A percentile compares a stretch with the other conserved stretches of the same genome.
These are phyloP conservation scores for Drosophila carrolli DNA, from an alignment of 1,140 invertebrate species.

Conservation along the genomic window DNA sequence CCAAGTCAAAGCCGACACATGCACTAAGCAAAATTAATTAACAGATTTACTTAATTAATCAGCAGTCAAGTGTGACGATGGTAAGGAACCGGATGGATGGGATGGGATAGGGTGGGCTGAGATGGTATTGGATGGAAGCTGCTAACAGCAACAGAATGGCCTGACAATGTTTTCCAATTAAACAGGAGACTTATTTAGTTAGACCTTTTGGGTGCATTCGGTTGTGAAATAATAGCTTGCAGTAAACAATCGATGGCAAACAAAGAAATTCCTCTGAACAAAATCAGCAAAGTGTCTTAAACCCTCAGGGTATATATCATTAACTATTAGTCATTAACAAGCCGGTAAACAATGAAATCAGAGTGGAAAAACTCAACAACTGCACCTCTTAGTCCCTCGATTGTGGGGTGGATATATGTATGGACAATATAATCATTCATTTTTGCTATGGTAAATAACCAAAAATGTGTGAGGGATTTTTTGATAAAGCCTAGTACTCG, in stretches of 20 bases:
- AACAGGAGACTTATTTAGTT: slow-evolving; percentile 14
- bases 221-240: slow-evolving; percentile 57
- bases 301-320: background rate
- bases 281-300: background rate
- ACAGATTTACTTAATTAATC: slow-evolving; percentile 79
- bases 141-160: slow-evolving; percentile 37
- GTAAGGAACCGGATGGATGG: background rate
- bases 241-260: slow-evolving; percentile 8
- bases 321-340: background rate
- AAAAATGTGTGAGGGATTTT: too few relatives aligned
- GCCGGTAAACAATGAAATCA: background rate
- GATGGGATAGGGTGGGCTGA: background rate
- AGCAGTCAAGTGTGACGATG: slow-evolving; percentile 69
- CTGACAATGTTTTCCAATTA: slow-evolving; percentile 77
- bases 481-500: too few relatives aligned
- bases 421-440: too few relatives aligned
- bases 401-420: background rate
- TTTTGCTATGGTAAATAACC: too few relatives aligned
- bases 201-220: slow-evolving; percentile 55
- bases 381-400: background rate
- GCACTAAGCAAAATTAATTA: slow-evolving; percentile 71
- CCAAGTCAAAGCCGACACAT: slow-evolving; percentile 25
- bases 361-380: background rate
- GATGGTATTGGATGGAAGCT: slow-evolving; percentile 3
- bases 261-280: background rate